A percentile compares a stretch with the other conserved stretches of the same genome.
Evolutionary conservation across 2,797 vertebrate species (phyloP).

Genomic region (Amazona ochrocephala): DNA sequence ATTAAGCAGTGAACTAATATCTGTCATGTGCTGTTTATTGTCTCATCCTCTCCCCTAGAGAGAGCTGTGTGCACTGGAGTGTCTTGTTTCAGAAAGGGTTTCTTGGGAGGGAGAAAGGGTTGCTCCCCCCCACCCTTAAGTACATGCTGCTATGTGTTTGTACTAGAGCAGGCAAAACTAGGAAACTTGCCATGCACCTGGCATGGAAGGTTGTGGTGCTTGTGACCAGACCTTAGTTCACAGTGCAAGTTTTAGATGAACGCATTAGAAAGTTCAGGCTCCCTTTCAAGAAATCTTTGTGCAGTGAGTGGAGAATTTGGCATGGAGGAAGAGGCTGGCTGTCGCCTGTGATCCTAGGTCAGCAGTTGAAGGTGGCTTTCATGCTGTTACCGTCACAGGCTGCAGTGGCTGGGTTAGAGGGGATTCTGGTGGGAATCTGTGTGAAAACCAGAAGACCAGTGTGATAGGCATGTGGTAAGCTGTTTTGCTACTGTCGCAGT

Average conservation of each 20-base stretch:
- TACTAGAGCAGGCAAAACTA: not conserved
- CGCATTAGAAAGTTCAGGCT: not conserved
- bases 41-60: not conserved
- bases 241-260: not conserved
- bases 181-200: not conserved
- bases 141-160: not conserved
- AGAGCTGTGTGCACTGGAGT: not conserved
- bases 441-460: not conserved
- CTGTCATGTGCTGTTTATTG: not conserved
- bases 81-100: not conserved
- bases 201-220: not conserved
- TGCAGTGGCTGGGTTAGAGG: not conserved
- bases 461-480: accelerated
- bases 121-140: accelerated
- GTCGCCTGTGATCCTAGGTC: not conserved
- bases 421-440: not conserved
- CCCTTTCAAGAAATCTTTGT: not conserved
- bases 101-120: not conserved
- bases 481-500: not conserved
- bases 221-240: not conserved
- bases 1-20: not conserved
- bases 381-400: not conserved
- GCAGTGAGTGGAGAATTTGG: not conserved
- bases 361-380: not conserved
- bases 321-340: not conserved